phyloP scores from a whole-genome alignment of 2,113 vertebrate genomes.

The Copsychus sechellarum region DNA sequence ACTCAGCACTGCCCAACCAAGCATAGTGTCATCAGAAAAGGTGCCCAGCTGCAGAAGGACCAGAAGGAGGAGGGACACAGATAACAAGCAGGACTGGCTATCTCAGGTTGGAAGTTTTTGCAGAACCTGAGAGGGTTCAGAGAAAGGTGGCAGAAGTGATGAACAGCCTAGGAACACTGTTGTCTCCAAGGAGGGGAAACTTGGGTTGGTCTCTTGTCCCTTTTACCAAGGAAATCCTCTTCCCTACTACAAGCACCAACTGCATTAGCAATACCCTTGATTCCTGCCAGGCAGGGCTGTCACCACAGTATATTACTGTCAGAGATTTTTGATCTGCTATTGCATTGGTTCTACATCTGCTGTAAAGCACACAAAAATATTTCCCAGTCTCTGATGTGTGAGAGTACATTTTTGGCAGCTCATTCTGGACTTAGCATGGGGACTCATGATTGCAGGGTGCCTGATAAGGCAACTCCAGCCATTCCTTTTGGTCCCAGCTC shows the following conservation, averaged over 20 bases:
- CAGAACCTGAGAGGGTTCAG: background rate
- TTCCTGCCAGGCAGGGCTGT: background rate
- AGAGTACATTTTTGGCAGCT: background rate
- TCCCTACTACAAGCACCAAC: background rate
- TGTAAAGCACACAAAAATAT: background rate
- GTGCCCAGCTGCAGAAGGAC: background rate
- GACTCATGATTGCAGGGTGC: background rate
- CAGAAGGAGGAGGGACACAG: background rate
- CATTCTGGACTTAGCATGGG: background rate
- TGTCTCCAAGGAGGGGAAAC: background rate
- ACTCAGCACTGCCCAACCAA: background rate
- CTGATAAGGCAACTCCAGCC: background rate
- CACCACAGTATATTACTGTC: background rate
- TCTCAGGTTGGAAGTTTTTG: background rate
- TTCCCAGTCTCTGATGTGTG: background rate
- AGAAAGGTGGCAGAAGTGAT: background rate
- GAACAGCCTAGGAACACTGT: background rate
- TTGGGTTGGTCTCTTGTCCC: background rate
- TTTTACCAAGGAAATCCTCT: background rate
- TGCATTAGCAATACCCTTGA: background rate
- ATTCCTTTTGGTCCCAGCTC: background rate
- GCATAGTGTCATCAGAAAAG: background rate
- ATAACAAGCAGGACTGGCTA: background rate
- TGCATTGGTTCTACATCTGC: background rate
- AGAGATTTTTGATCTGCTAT: background rate